Conservation (phyloP, 2,797 vertebrate genomes). For the Propithecus deckenii region DNA sequence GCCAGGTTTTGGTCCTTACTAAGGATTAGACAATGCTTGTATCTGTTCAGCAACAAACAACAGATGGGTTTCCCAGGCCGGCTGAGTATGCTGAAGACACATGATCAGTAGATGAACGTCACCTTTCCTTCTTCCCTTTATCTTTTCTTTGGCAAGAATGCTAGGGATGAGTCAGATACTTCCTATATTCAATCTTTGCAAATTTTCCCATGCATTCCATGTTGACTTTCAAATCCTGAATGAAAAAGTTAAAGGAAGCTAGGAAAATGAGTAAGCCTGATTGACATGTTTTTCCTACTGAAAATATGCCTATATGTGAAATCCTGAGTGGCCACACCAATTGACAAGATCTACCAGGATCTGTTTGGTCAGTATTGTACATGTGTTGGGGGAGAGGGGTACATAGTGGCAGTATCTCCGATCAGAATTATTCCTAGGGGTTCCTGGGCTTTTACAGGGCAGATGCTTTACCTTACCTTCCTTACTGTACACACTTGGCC, state of each 20-base stretch:
- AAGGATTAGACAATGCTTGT: neutral
- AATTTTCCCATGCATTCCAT: neutral
- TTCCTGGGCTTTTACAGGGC: neutral
- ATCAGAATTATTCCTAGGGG: neutral
- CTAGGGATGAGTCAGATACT: neutral
- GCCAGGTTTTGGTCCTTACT: neutral
- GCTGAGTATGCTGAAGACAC: neutral
- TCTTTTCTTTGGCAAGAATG: neutral
- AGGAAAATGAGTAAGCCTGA: neutral
- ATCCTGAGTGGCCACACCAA: neutral
- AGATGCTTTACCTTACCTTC: neutral
- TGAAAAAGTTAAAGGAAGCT: neutral
- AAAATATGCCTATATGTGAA: neutral
- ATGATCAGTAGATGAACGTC: neutral
- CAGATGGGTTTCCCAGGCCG: neutral
- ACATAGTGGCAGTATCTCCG: neutral
- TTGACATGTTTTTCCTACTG: neutral
- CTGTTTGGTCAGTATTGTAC: neutral
- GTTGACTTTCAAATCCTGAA: constrained; percentile 11
- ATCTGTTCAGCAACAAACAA: neutral
- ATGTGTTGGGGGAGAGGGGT: neutral
- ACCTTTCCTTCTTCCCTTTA: neutral
- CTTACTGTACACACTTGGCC: neutral
- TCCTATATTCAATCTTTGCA: neutral
- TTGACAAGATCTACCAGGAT: neutral